Evolutionary conservation across 2,113 vertebrate species (phyloP).

Genomic region (Thamnaconus septentrionalis): DNA sequence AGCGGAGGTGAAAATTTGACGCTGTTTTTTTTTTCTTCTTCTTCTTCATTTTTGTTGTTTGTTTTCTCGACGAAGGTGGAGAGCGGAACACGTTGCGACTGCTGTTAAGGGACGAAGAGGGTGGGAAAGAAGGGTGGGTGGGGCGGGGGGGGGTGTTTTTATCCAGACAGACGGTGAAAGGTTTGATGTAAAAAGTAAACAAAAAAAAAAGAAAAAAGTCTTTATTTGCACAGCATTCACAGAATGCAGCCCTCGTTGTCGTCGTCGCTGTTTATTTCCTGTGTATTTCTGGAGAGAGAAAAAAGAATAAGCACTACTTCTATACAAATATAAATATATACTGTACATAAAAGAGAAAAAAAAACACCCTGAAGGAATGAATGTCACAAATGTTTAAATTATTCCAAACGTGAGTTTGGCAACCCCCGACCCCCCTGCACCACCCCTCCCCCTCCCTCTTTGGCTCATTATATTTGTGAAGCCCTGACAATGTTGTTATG

Average conservation of each 20-base stretch:
- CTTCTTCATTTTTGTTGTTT: too few relatives aligned
- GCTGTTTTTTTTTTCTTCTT: too few relatives aligned
- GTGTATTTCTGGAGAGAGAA: constrained; percentile 39
- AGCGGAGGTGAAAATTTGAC: too few relatives aligned
- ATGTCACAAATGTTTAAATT: constrained; percentile 80
- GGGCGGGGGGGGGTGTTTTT: too few relatives aligned
- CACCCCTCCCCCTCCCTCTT: constrained; percentile 50
- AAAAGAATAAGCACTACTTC: constrained; percentile 71
- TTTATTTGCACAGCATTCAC: constrained; percentile 81
- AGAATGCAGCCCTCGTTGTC: constrained; percentile 74
- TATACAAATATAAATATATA: constrained; percentile 67
- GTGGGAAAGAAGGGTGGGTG: too few relatives aligned
- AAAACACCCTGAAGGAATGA: constrained; percentile 58
- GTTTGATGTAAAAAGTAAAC: constrained; percentile 44
- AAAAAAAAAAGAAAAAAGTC: constrained; percentile 29
- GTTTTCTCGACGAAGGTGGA: too few relatives aligned
- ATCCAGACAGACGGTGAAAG: constrained; percentile 43
- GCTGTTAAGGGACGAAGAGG: too few relatives aligned
- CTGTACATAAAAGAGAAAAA: constrained; percentile 53
- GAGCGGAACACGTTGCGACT: too few relatives aligned
- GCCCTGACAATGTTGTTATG: constrained; percentile 77
- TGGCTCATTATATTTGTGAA: constrained; percentile 84
- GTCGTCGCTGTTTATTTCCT: constrained; percentile 37
- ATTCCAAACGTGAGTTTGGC: constrained; percentile 65
- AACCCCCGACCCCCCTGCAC: too few relatives aligned